These are phyloP conservation scores for Hypomecis punctinalis DNA, from an alignment of 2,888 invertebrate genomes.

Conservation along the genomic window DNA sequence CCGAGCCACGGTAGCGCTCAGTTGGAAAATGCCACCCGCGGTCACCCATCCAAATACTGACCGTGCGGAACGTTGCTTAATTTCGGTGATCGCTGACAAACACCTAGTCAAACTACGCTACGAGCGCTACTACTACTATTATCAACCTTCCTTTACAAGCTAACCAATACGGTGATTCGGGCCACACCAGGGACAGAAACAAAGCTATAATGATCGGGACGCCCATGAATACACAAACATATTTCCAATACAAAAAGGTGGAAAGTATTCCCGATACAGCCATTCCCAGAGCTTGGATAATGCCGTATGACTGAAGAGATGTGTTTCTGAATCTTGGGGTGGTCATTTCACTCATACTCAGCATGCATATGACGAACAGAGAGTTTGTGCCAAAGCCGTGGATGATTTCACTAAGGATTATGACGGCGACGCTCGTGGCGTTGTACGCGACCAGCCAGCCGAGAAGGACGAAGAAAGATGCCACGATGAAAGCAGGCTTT, in stretches of 20 bases:
- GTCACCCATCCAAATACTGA: too few relatives aligned
- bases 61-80: too few relatives aligned
- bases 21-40: too few relatives aligned
- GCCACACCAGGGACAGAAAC: slow-evolving; percentile 32
- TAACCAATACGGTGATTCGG: slow-evolving; percentile 44
- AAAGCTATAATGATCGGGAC: slow-evolving; percentile 28
- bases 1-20: too few relatives aligned
- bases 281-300: slow-evolving; percentile 15
- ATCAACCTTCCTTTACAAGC: too few relatives aligned
- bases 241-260: slow-evolving; percentile 24
- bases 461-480: neutral
- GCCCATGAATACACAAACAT: slow-evolving; percentile 30
- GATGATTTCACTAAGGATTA: neutral
- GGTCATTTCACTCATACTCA: slow-evolving; percentile 1
- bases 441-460: neutral
- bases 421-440: neutral
- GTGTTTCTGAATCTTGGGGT: neutral
- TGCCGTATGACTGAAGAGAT: slow-evolving; percentile 9
- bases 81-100: too few relatives aligned
- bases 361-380: neutral
- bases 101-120: too few relatives aligned
- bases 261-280: neutral
- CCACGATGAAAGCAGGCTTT: neutral
- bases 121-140: too few relatives aligned
- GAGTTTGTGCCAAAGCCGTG: slow-evolving; percentile 3